Evolutionary conservation across 2,888 invertebrate species (phyloP).

Genomic region (Dendrolimus pini): DNA sequence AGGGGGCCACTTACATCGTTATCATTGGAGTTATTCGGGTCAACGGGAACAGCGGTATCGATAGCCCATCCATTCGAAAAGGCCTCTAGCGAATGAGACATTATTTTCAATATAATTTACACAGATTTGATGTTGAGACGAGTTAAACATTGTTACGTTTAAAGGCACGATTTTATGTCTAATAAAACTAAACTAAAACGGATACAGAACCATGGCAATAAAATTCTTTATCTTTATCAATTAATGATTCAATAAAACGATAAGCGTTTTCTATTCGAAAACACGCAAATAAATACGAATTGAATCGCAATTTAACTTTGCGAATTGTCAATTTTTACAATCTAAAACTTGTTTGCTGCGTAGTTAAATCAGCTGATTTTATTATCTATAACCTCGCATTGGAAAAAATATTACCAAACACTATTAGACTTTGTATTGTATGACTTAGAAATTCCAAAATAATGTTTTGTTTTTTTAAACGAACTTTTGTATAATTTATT

Average conservation of each 20-base stretch:
- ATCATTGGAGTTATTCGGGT: slow-evolving; percentile 54
- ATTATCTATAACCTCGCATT: not conserved
- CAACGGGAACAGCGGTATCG: slow-evolving; percentile 61
- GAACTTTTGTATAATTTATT: too few relatives aligned
- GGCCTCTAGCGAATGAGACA: slow-evolving; percentile 45
- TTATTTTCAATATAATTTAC: slow-evolving; percentile 19
- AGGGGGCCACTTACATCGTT: slow-evolving; percentile 70
- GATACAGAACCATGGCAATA: not conserved
- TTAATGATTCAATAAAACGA: not conserved
- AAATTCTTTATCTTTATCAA: not conserved
- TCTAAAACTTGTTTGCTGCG: not conserved
- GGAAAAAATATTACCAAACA: not conserved
- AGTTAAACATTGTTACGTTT: slow-evolving; percentile 18
- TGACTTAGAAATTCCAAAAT: too few relatives aligned
- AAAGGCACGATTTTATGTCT: slow-evolving; percentile 8
- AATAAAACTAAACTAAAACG: not conserved
- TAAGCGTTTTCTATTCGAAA: not conserved
- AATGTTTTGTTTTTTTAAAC: too few relatives aligned
- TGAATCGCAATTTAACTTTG: not conserved
- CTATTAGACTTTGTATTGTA: too few relatives aligned
- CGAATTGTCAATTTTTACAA: not conserved
- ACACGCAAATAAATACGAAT: not conserved
- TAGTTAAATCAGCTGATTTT: not conserved
- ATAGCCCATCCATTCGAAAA: slow-evolving; percentile 67
- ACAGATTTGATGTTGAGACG: slow-evolving; percentile 19